Evolutionary conservation across 2,888 invertebrate species (phyloP).

Genomic region (Diplolepis rosae): DNA sequence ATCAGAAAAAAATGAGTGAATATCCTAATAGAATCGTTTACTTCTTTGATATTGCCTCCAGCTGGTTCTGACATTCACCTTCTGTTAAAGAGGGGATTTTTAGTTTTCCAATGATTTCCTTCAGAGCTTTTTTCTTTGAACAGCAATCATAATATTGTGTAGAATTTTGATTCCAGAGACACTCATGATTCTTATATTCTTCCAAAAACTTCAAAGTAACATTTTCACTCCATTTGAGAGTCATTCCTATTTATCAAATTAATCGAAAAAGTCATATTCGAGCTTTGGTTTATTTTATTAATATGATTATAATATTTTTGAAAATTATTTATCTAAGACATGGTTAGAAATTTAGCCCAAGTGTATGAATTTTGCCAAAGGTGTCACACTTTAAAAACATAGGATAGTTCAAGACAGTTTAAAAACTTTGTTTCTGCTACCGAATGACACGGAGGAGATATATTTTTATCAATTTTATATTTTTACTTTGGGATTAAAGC

Average conservation of each 20-base stretch:
- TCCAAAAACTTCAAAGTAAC: constrained; percentile 51
- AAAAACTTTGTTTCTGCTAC: neutral
- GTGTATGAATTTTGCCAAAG: neutral
- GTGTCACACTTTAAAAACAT: constrained; percentile 8
- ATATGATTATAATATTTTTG: neutral
- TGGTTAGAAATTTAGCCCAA: neutral
- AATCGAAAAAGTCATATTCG: neutral
- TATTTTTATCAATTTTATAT: constrained; percentile 12
- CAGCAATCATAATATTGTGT: constrained; percentile 51
- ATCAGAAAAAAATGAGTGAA: neutral
- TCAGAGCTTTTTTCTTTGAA: constrained; percentile 53
- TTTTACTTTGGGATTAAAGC: neutral
- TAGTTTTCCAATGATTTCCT: constrained; percentile 50
- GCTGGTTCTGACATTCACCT: constrained; percentile 55
- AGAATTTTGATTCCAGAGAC: constrained; percentile 61
- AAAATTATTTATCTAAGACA: neutral
- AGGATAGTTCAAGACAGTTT: neutral
- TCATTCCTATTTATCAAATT: constrained; percentile 47
- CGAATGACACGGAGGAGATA: neutral
- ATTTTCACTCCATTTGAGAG: constrained; percentile 57
- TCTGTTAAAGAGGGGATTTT: constrained; percentile 47
- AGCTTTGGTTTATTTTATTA: neutral
- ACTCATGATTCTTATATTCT: constrained; percentile 57
- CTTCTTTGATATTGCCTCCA: constrained; percentile 58
- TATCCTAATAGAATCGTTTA: constrained; percentile 37